Percentiles rank a stretch among this genome's conserved stretches.
These are phyloP conservation scores for Megaceryle maxima DNA, from an alignment of 2,113 vertebrate genomes.

Conservation along the genomic window DNA sequence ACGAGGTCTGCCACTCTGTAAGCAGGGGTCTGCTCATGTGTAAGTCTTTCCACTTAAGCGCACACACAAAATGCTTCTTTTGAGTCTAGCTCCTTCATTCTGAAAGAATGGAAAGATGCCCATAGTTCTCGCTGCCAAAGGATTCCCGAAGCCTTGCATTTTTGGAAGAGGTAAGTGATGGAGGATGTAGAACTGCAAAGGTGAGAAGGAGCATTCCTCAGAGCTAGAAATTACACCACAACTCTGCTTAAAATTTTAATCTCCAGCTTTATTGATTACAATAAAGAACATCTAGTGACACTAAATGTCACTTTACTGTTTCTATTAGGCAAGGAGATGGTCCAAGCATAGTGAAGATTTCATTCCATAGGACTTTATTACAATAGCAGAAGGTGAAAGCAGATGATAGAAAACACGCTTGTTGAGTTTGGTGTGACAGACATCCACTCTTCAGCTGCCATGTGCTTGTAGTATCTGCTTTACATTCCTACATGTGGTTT, in stretches of 20 bases:
- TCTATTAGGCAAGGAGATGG: background rate
- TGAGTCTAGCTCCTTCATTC: background rate
- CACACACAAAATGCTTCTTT: background rate
- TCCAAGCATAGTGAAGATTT: background rate
- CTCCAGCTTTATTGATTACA: background rate
- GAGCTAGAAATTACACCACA: background rate
- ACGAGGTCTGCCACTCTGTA: accelerated
- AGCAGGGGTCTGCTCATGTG: background rate
- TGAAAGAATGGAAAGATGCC: background rate
- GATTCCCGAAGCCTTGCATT: background rate
- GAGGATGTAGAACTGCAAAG: background rate
- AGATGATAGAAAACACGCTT: background rate
- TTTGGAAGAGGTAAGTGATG: background rate
- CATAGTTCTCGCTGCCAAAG: background rate
- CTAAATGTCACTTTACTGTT: background rate
- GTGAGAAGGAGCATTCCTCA: background rate
- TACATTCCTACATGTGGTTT: background rate
- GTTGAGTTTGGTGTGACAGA: background rate
- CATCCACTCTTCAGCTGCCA: background rate
- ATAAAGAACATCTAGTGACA: background rate
- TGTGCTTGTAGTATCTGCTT: background rate
- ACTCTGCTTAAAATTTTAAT: background rate
- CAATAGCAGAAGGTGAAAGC: background rate
- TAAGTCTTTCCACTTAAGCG: background rate
- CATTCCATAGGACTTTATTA: background rate